Evolutionary conservation across 2,888 invertebrate genomes (phyloP), one percentile per base, ranked within the genome.

Genomic region (Leptinotarsa tumamoca): DNA sequence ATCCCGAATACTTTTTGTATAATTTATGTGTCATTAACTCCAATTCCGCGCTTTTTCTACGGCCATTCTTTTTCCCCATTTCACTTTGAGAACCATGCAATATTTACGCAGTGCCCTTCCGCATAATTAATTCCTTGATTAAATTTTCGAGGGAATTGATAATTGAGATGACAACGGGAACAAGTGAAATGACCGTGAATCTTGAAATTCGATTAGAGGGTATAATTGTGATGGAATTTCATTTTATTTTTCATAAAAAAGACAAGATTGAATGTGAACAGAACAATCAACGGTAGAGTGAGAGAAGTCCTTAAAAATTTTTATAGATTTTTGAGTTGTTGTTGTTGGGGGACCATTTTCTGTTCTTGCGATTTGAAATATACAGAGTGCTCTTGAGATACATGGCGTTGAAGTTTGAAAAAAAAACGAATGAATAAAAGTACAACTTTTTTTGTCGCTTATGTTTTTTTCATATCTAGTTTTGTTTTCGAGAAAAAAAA

Each of bases 11-110:
- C 80, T 84, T 86, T 85, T 83, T 84, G 83, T 84, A 84, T 85
- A 84, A 85, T 84, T 85, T 85, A 85, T 84, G 83, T 84, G 82
- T 85, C 85, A 85, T 85, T 86, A 84, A 84, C 82, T 84, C 82
- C 77, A 75, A 75, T 77, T 79, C 72, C 43, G 61, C 51, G 73
- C 72, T 72, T 73, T 74, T 74, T 78, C 73, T 78, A 75, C 78
- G 66, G 68, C 73, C 69, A 63, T 77, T 73, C 66, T 72, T 75
- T 43, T 75, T 73, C 72, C 49, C 74, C 63, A 68, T 74, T 74
- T 70, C 75, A 77, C 77, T 77, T 79, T 73, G 73, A 75, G 72
- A 67, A 77, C 68, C 73, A 77, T 74, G 74, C 74, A 74, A 77
- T 77, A 79, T 79, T 79, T 73, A 74, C 73, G 66, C 63, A 49